Conservation (phyloP, 2,888 invertebrate species). For the Philopedon plagiatum region DNA sequence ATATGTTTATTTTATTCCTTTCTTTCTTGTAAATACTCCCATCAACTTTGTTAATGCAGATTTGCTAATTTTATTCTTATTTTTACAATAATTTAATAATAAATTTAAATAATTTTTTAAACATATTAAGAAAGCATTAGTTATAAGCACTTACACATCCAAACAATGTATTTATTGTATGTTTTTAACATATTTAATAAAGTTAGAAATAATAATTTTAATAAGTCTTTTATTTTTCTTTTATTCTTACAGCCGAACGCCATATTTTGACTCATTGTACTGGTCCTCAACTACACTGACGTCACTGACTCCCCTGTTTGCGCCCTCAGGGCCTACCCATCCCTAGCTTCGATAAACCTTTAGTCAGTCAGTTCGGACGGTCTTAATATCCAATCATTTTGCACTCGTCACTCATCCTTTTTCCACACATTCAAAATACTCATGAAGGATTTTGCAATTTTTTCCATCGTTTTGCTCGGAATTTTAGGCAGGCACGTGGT, state of each 20-base stretch:
- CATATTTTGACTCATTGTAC: too few species aligned
- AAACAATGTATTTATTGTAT: conserved; percentile 60
- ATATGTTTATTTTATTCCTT: neutral
- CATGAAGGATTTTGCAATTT: too few species aligned
- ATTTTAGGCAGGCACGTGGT: too few species aligned
- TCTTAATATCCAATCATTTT: too few species aligned
- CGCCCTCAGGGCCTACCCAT: too few species aligned
- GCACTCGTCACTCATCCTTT: too few species aligned
- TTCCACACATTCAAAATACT: too few species aligned
- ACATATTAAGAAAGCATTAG: conserved; percentile 35
- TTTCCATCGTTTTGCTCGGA: too few species aligned
- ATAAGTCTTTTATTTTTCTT: conserved; percentile 32
- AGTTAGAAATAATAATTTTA: conserved; percentile 57
- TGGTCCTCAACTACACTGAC: too few species aligned
- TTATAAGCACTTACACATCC: conserved; percentile 56
- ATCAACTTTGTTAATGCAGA: neutral
- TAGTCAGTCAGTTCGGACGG: too few species aligned
- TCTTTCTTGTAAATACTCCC: neutral
- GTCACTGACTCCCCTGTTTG: too few species aligned
- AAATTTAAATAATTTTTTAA: neutral
- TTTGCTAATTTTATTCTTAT: neutral
- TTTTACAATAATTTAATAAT: neutral
- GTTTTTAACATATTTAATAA: conserved; percentile 60
- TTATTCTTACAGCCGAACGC: conserved; percentile 18
- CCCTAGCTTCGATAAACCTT: too few species aligned